Evolutionary conservation across 2,797 vertebrate species (phyloP).

Genomic region (Argyrosomus regius): DNA sequence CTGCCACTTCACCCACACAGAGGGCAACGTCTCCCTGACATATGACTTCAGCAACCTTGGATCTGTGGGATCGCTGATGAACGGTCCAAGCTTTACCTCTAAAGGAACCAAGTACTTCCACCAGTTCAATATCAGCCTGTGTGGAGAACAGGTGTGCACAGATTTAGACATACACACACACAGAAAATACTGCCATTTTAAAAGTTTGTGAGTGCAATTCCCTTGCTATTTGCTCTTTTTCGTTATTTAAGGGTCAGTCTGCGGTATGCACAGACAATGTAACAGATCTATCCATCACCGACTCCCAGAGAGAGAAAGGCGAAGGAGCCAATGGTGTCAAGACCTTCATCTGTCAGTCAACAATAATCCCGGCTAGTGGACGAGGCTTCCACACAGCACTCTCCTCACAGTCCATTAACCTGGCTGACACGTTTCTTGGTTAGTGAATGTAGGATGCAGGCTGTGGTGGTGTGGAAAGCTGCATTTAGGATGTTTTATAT

Average conservation of each 20-base stretch:
- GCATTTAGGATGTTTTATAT: not conserved
- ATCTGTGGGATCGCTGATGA: conserved; percentile 90
- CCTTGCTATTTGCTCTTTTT: not conserved
- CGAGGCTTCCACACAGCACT: conserved; percentile 93
- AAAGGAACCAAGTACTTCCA: conserved; percentile 98
- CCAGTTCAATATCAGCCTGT: conserved; percentile 96
- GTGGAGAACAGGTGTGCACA: conserved; percentile 90
- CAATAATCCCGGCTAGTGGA: conserved; percentile 95
- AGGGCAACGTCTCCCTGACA: conserved; percentile 88
- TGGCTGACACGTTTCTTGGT: conserved; percentile 96
- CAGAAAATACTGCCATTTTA: conserved; percentile 9
- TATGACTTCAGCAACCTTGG: conserved; percentile 92
- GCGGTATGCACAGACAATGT: conserved; percentile 94
- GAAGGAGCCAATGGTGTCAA: conserved; percentile 90
- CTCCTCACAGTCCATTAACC: conserved; percentile 95
- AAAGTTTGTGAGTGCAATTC: not conserved
- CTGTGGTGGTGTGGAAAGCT: not conserved
- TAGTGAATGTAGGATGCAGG: conserved; percentile 40
- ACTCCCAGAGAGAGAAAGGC: conserved; percentile 88
- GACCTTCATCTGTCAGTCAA: conserved; percentile 96
- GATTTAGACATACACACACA: not conserved
- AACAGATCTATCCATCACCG: conserved; percentile 90
- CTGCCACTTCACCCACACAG: conserved; percentile 88
- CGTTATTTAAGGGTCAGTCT: conserved; percentile 87
- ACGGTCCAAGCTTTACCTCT: conserved; percentile 96